Conservation (phyloP, 23 tunicate genomes). For the Styela clava region DNA sequence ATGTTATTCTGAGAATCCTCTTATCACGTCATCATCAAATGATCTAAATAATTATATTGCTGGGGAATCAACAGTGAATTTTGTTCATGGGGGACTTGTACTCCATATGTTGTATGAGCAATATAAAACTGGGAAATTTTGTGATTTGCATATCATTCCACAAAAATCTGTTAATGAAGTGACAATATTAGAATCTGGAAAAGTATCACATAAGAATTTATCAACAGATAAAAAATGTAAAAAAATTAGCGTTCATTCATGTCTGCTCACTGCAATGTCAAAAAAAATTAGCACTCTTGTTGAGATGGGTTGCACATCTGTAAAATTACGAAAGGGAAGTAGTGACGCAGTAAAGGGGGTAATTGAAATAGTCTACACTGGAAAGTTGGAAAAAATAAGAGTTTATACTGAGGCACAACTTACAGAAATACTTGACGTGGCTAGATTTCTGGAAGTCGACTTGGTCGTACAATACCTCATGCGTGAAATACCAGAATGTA, state of each 20-base stretch:
- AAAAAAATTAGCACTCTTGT: conserved; percentile 6
- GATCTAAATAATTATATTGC: neutral
- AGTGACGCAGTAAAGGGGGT: conserved; percentile 8
- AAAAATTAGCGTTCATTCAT: conserved; percentile 10
- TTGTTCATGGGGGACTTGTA: conserved; percentile 13
- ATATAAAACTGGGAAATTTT: conserved; percentile 9
- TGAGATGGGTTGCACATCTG: conserved; percentile 9
- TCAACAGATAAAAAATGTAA: neutral
- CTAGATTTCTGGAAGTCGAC: conserved; percentile 22
- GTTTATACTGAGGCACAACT: conserved; percentile 10
- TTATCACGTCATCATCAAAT: neutral
- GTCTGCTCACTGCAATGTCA: conserved; percentile 20
- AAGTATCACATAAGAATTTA: neutral
- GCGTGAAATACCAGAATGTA: conserved; percentile 19
- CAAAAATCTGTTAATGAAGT: conserved; percentile 12
- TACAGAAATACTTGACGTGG: conserved; percentile 15
- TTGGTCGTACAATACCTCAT: conserved; percentile 22
- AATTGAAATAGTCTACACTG: conserved; percentile 18
- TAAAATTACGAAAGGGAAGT: conserved; percentile 2
- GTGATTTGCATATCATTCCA: conserved; percentile 7
- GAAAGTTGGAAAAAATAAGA: conserved; percentile 11
- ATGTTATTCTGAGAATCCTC: neutral
- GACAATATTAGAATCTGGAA: conserved; percentile 14
- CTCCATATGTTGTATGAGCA: conserved; percentile 7
- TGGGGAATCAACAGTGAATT: neutral